These are phyloP conservation scores for Acipenser transmontanus DNA, from an alignment of 2,797 vertebrate genomes.

Conservation along the genomic window DNA sequence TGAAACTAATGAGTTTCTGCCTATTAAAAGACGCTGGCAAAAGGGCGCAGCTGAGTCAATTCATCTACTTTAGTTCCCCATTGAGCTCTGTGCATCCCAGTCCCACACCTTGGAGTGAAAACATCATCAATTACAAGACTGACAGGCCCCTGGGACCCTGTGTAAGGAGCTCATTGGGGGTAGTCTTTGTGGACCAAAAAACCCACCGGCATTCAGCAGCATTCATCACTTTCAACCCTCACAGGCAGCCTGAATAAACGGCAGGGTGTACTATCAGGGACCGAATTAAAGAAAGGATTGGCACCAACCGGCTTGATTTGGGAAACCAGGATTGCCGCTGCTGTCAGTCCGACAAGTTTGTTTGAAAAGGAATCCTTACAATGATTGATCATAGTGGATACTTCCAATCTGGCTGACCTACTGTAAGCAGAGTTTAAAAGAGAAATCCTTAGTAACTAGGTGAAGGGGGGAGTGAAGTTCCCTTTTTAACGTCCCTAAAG, in stretches of 20 bases:
- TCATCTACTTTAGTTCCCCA: conserved; percentile 53
- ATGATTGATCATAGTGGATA: conserved; percentile 53
- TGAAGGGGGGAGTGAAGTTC: too few species aligned
- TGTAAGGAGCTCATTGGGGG: conserved; percentile 69
- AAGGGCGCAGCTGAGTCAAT: conserved; percentile 76
- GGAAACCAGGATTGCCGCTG: conserved; percentile 41
- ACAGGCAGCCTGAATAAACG: conserved; percentile 42
- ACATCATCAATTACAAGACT: conserved; percentile 85
- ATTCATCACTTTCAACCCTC: conserved; percentile 54
- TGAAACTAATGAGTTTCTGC: conserved; percentile 64
- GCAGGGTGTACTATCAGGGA: conserved; percentile 43
- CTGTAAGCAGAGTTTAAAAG: conserved; percentile 13
- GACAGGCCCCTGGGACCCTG: conserved; percentile 72
- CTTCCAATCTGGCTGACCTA: conserved; percentile 9
- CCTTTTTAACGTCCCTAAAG: conserved; percentile 46
- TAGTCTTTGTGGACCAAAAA: conserved; percentile 65
- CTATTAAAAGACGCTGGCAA: conserved; percentile 64
- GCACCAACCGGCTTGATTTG: conserved; percentile 35
- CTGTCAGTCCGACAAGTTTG: conserved; percentile 48
- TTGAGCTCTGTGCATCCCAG: conserved; percentile 56
- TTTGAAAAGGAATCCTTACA: conserved; percentile 63
- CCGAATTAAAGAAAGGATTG: conserved; percentile 37
- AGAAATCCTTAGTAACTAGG: too few species aligned
- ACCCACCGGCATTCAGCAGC: conserved; percentile 50
- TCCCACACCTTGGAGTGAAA: conserved; percentile 86